Evolutionary conservation across 2,113 vertebrate genomes (phyloP).

Genomic region (Megaleporinus macrocephalus): DNA sequence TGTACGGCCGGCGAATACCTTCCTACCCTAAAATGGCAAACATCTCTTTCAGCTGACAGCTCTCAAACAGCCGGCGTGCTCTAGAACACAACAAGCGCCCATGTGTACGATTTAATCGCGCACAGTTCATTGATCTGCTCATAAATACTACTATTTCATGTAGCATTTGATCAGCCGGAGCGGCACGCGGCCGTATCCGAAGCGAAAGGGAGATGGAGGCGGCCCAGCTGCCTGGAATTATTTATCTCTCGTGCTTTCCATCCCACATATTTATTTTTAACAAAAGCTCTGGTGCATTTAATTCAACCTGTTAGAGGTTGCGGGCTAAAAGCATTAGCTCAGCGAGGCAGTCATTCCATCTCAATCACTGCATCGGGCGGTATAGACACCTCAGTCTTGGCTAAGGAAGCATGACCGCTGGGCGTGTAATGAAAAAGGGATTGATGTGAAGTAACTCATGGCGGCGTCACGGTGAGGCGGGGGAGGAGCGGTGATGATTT

Average conservation of each 20-base stretch:
- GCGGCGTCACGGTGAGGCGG: not conserved
- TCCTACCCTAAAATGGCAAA: not conserved
- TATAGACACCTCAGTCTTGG: slow-evolving; percentile 63
- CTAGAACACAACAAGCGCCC: slow-evolving; percentile 67
- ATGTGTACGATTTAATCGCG: slow-evolving; percentile 66
- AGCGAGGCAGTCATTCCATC: slow-evolving; percentile 61
- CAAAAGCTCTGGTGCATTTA: slow-evolving; percentile 53
- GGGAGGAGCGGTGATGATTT: not conserved
- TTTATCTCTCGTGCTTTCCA: slow-evolving; percentile 57
- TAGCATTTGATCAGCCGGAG: slow-evolving; percentile 53
- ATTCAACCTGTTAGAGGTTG: slow-evolving; percentile 59
- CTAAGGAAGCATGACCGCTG: slow-evolving; percentile 37
- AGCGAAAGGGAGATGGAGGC: slow-evolving; percentile 22
- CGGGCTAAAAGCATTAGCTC: slow-evolving; percentile 45
- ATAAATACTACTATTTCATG: slow-evolving; percentile 61
- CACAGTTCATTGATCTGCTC: slow-evolving; percentile 54
- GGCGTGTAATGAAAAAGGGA: slow-evolving; percentile 11
- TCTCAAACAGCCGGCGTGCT: slow-evolving; percentile 28
- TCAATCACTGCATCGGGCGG: slow-evolving; percentile 55
- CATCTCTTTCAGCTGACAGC: not conserved
- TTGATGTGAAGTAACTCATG: slow-evolving; percentile 8
- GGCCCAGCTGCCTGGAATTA: slow-evolving; percentile 52
- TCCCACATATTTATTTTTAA: slow-evolving; percentile 63
- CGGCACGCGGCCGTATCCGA: slow-evolving; percentile 54
- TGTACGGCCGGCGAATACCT: too few species aligned